Conservation (phyloP, 2,113 vertebrate species). For the Sinocyclocheilus rhinocerous region DNA sequence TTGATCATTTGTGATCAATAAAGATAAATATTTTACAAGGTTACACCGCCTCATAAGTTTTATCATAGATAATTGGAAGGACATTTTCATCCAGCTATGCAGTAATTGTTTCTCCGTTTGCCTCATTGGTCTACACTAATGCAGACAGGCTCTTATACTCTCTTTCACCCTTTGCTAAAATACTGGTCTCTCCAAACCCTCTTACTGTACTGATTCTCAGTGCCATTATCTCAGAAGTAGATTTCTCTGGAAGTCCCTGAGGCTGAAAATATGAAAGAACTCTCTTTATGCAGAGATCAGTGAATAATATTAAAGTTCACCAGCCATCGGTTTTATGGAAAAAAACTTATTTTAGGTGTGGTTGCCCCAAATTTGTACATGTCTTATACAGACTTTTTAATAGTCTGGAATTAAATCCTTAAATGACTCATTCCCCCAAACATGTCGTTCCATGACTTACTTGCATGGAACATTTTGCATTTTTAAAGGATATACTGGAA, state of each 20-base stretch:
- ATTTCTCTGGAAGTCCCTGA: neutral
- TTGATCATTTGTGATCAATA: slow-evolving; percentile 2
- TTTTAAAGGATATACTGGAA: neutral
- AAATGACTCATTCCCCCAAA: neutral
- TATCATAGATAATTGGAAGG: slow-evolving; percentile 19
- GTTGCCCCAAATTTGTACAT: neutral
- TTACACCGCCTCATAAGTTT: slow-evolving; percentile 1
- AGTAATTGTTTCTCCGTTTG: neutral
- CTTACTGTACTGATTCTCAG: neutral
- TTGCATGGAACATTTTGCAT: neutral
- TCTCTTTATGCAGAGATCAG: neutral
- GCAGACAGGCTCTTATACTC: neutral
- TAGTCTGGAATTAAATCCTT: neutral
- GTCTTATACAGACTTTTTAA: neutral
- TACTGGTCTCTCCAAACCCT: neutral
- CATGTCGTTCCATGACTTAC: neutral
- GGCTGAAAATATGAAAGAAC: neutral
- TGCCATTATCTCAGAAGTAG: slow-evolving; percentile 9
- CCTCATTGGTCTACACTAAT: neutral
- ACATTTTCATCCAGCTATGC: neutral
- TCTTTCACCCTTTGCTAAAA: slow-evolving; percentile 13
- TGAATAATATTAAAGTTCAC: neutral
- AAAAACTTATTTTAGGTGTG: neutral
- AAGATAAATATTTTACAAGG: neutral
- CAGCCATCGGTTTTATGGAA: neutral